Base-by-base conservation (phyloP, 2,888 invertebrate genomes). In the Drosophila trichaetosa region DNA sequence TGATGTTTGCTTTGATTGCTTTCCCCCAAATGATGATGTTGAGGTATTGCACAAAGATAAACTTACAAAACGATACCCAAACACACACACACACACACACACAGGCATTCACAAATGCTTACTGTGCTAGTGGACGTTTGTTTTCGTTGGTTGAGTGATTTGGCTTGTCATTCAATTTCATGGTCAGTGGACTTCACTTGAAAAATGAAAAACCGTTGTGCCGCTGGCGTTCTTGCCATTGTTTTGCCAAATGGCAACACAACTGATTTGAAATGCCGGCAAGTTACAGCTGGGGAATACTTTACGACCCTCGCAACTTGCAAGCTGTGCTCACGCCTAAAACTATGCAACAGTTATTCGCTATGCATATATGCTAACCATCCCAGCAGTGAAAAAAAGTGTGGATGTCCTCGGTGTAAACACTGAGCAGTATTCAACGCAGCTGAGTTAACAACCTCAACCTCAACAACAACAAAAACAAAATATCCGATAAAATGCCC, bases 1-100 rank as follows among this genome's bases (percentile, higher is more conserved):
- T 87, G 86, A 87, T 88, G 82, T 80, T 80, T 82, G 76, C 89
- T 87, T 76, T 88, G 88, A 87, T 88, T 87, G 88, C 82, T 88
- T 80, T 76, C 49, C 57, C 79, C 76, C 82, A 85, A 87, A 84
- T 87, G 81, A 78, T 85, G 76, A 78, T 85, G 77, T 83, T 87
- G 76, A 87, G 86, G 82, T 85, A 83, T 75, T 81, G 71, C 79
- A 80, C 69, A 75, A 85, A 74, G 73, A 71, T 53, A 66, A 53
- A 53, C 66, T 76, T 69, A 67, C 76, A 75, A 56, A 69, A 36
- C 34, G 59, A 60, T n/a, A 46, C 57, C 34, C 2, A 31, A 21
- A 70, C 73, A 65, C 60, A 75, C 57, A 63, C 57, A 34, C 27
- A 34, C 40, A 8, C 11, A 40, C 21, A 57, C 29, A 42, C 33